Conservation (phyloP, 2,888 invertebrate species). For the Temnothorax rugatulus region DNA sequence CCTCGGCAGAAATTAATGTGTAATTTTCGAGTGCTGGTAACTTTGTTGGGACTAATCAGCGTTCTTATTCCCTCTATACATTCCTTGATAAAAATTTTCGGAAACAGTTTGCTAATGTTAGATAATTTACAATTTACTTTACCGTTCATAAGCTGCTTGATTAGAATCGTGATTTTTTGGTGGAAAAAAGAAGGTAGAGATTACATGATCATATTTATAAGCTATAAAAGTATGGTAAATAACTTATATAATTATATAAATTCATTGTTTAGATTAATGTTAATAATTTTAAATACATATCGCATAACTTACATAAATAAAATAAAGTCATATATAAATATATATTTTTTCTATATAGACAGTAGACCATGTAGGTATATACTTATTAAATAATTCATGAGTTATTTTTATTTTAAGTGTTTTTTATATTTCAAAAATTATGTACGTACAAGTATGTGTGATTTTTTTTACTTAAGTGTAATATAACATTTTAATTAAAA, state of each 20-base stretch:
- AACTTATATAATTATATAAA: no score
- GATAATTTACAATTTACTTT: slow-evolving; percentile 32
- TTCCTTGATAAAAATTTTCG: background rate
- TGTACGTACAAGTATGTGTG: no score
- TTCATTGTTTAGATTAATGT: no score
- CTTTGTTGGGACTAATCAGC: background rate
- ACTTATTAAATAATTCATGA: no score
- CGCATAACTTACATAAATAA: no score
- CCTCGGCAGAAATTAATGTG: background rate
- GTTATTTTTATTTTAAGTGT: no score
- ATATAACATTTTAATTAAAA: no score
- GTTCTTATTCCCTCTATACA: slow-evolving; percentile 18
- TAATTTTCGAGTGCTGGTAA: background rate
- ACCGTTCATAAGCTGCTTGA: background rate
- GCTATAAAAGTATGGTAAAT: background rate
- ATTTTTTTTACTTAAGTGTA: no score
- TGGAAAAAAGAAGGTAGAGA: slow-evolving; percentile 32
- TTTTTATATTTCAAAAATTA: background rate
- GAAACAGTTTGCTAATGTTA: background rate
- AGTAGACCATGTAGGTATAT: no score
- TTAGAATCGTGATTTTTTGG: slow-evolving; percentile 14
- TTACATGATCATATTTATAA: background rate
- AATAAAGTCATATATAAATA: background rate
- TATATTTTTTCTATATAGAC: no score
- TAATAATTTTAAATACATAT: no score